Base-by-base conservation (phyloP, 64 coral and sea anemone genomes). In the Montipora sp. region DNA sequence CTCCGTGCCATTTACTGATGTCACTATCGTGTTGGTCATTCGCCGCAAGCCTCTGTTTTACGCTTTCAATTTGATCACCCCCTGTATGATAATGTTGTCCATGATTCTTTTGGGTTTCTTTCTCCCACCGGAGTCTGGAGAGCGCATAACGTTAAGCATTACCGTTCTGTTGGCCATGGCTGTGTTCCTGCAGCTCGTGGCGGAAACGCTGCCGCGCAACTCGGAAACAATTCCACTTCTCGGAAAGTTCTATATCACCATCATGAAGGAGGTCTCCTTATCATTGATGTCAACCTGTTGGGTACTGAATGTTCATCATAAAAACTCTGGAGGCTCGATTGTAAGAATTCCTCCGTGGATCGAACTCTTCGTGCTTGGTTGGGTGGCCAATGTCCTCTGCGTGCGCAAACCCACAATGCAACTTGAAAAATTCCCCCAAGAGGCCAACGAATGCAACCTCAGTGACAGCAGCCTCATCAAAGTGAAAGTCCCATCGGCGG, bases 101-200 rank as follows among this genome's bases (percentile, higher is more conserved):
- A 90, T 95, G 75, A 92, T 95, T 50, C 61, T 95, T 19, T 61
- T 92, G 44, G 94, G 94, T 13, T 95, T 95, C 59, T 92, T 86
- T 46, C 84, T 95, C 47, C 94, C 94, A 1, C 94, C 94, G 2
- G 94, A 95, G 16, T 95, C 94, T 18, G 84, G 90, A 21, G 94
- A 95, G 49, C 77, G 94, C 36, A 95, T 95, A 44, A 95, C 94
- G 9, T 50, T 95, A 19, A 95, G 89, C 84, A 95, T 95, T 53
- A 95, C 94, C 59, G 94, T 95, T 8, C 84, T 95, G 15, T 68
- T 95, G 7, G 94, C 94, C 6, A 95, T 95, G 94, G 90, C 89
- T 24, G 94, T 95, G 0, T 95, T 95, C 15, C 27, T 95, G 13
- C 84, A 95, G 2, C 90, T 95, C 1, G 83, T 95, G 8, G 94